Evolutionary conservation across 2,113 vertebrate species (phyloP), one percentile per base, ranked within the genome.

Genomic region (Myiagra hebetior): DNA sequence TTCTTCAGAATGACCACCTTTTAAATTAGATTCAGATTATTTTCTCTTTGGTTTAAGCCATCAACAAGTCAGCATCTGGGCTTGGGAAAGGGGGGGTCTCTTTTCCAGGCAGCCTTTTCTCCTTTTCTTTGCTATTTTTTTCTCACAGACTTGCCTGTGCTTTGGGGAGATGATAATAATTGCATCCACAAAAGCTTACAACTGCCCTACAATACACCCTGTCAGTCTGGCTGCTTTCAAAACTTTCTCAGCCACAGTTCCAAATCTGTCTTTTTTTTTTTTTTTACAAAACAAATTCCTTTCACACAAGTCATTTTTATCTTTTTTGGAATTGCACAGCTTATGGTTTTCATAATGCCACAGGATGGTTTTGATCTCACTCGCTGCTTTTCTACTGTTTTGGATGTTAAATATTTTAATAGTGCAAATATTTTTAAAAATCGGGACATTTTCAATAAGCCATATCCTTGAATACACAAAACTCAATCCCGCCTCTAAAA

Each of bases 11-110:
- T 57, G 35, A 67, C 35, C 55, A 4, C 60, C 70, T 42, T 89
- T 97, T 87, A 85, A 96, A 88, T 97, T 76, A 79, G 41, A 84
- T 93, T 93, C 50, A 69, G 52, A 46, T 85, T 93, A 80, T 92
- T 96, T 97, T 92, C 53, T 15, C 76, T 88, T 97, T 94, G 41
- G 30, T n/a, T 95, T 69, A 82, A 91, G 47, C 85, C 41, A 46
- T 63, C 82, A 91, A 44, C 85, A 76, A 79, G 81, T 69, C 83
- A 95, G 64, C 46, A 12, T 30, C 52, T 28, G 23, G 37, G 44
- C 19, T 9, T 39, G 28, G 24, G 37, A 24, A 55, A 50, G 17
- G 8, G 5, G 6, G 10, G 5, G 2, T 84, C 19, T 56, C 0
- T 35, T 50, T 86, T 84, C 33, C 65, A 64, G 35, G 44, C 87